Evolutionary conservation across 2,113 vertebrate genomes (phyloP), one percentile per base, ranked within the genome.

Genomic region (Cottus gobio): DNA sequence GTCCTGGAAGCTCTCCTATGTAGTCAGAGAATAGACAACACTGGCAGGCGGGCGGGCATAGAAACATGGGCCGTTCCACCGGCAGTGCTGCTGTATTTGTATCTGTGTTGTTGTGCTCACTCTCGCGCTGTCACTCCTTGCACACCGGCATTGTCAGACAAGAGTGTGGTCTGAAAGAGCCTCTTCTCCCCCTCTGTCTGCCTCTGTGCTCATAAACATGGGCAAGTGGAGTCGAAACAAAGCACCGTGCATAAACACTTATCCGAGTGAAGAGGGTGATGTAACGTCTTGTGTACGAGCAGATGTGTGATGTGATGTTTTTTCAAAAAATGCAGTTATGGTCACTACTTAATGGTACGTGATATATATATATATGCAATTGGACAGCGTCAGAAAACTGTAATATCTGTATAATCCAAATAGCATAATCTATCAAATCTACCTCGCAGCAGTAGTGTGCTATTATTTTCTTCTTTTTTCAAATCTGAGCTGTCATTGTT

Each of bases 61-160:
- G 56, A 76, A 76, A 46, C 54, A 44, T 83, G 79, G 66, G 67
- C 75, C 54, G 79, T 65, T 73, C 48, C 71, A 77, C 22, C 18
- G 65, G 76, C 74, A 84, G 74, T 82, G 65, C 26, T 64, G 80
- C 48, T 85, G 52, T 74, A 66, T 90, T 85, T 88, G 70, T 80
- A 54, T 34, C 37, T 39, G 71, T 77, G 75, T 71, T 75, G 75
- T 75, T 72, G 36, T 52, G 57, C 79, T 80, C 52, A 77, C 79
- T 85, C 60, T 89, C 56, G 67, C 69, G 79, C 67, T 80, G 72
- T 81, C 86, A 77, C 52, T 24, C 46, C 56, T 67, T 71, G 72
- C 52, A 68, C 78, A 13, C 72, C 6, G 34, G 24, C 39, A 11
- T 46, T 37, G 80, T 80, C 69, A 52, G 80, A 87, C 63, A 44